Evolutionary conservation across 2,113 vertebrate species (phyloP).

Genomic region (Echinops telfairi): DNA sequence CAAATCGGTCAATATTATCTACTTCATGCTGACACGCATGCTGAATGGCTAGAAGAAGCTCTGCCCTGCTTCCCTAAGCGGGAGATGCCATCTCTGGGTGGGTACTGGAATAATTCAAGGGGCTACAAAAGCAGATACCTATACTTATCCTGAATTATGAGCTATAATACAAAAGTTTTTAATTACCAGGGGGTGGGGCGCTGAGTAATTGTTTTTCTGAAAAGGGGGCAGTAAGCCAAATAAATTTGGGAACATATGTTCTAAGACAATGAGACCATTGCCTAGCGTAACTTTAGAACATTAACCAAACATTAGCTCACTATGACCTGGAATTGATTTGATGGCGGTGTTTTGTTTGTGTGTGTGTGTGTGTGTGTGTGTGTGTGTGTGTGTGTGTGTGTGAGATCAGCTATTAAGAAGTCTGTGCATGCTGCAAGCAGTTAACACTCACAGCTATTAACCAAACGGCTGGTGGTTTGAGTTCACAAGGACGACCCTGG

Average conservation of each 20-base stretch:
- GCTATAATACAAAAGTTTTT: no score
- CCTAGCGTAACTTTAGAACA: slow-evolving; percentile 17
- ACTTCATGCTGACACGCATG: slow-evolving; percentile 34
- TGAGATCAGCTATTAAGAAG: not conserved
- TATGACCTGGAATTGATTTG: not conserved
- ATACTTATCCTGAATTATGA: no score
- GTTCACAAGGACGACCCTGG: not conserved
- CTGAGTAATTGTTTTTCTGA: no score
- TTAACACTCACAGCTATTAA: not conserved
- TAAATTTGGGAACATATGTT: no score
- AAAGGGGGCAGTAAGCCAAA: no score
- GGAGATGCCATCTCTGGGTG: no score
- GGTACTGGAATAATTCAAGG: no score
- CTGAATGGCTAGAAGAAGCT: slow-evolving; percentile 6
- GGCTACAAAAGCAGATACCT: no score
- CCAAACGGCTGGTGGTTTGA: not conserved
- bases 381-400: not conserved
- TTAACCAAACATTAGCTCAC: not conserved
- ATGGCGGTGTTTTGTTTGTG: not conserved
- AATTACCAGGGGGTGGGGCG: no score
- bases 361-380: not conserved
- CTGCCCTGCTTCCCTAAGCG: no score
- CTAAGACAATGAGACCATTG: no score
- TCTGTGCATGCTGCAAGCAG: not conserved
- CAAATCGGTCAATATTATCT: slow-evolving; percentile 15